A percentile compares a stretch with the other conserved stretches of the same genome.
Conservation (phyloP, 2,888 invertebrate genomes). For the Neocrepidodera transversa region DNA sequence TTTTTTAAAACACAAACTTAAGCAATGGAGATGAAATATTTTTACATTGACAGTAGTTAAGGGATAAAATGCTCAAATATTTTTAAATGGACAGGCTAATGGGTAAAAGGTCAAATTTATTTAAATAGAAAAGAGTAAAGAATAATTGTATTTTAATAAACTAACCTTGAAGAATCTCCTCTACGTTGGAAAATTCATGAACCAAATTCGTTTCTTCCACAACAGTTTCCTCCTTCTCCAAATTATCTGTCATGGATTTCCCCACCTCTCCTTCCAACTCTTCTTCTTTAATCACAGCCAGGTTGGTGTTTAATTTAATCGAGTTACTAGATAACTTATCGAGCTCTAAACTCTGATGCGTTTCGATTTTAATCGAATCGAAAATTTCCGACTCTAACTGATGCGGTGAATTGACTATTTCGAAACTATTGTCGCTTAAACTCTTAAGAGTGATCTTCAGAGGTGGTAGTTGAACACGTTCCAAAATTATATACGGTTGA, state of each 20-base stretch:
- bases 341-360: constrained; percentile 18
- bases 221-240: background rate
- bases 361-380: too few relatives aligned
- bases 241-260: background rate
- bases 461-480: constrained; percentile 62
- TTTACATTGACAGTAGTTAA: too few relatives aligned
- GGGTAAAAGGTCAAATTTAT: too few relatives aligned
- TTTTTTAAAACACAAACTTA: too few relatives aligned
- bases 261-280: constrained; percentile 26
- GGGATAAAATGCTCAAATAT: too few relatives aligned
- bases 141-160: too few relatives aligned
- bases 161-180: background rate
- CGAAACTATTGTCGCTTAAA: constrained; percentile 53
- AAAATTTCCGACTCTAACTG: background rate
- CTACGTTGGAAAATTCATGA: background rate
- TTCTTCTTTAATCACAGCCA: constrained; percentile 39
- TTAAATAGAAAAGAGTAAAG: too few relatives aligned
- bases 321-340: constrained; percentile 5
- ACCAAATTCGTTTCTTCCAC: background rate
- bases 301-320: constrained; percentile 32
- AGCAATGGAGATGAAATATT: too few relatives aligned
- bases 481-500: constrained; percentile 63
- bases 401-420: constrained; percentile 52
- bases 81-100: too few relatives aligned
- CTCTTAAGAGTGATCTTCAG: constrained; percentile 61